A percentile compares a stretch with the other conserved stretches of the same genome.
phyloP scores from a whole-genome alignment of 1,140 invertebrate species.

The Laodelphax striatellus region DNA sequence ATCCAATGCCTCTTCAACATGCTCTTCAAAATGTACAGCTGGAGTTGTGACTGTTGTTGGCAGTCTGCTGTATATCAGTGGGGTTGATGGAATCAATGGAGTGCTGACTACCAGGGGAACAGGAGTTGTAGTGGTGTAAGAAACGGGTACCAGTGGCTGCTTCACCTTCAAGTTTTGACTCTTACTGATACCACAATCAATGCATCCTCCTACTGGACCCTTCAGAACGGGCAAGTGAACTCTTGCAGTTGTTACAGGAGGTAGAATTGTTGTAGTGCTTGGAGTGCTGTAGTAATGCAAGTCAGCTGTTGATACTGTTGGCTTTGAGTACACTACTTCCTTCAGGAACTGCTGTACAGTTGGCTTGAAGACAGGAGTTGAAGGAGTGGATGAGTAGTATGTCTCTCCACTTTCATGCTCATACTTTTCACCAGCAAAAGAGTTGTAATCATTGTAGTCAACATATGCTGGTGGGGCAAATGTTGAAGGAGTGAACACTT shows the following conservation, averaged over 20 bases:
- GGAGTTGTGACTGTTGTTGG: conserved; percentile 6
- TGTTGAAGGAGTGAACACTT: not conserved
- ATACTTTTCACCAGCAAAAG: not conserved
- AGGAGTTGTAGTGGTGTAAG: conserved; percentile 15
- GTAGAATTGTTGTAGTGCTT: conserved; percentile 9
- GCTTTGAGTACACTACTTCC: conserved; percentile 11
- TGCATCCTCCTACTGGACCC: not conserved
- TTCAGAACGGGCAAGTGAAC: conserved; percentile 8
- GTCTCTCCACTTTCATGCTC: conserved; percentile 8
- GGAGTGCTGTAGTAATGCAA: not conserved
- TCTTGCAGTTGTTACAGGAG: conserved; percentile 12
- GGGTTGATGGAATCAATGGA: conserved; percentile 13
- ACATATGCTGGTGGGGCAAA: not conserved
- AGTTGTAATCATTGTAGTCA: not conserved
- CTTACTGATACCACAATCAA: not conserved
- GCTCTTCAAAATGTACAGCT: conserved; percentile 2
- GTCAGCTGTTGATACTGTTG: conserved; percentile 7
- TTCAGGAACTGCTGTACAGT: not conserved
- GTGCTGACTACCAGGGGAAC: conserved; percentile 9
- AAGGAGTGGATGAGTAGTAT: conserved; percentile 11
- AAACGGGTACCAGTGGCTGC: conserved; percentile 13
- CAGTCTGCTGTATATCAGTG: conserved; percentile 16
- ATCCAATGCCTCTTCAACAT: conserved; percentile 12
- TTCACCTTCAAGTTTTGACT: conserved; percentile 16
- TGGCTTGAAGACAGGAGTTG: conserved; percentile 4